These are phyloP conservation scores for Heliconius congener DNA, from an alignment of 1,140 invertebrate genomes.

Conservation along the genomic window DNA sequence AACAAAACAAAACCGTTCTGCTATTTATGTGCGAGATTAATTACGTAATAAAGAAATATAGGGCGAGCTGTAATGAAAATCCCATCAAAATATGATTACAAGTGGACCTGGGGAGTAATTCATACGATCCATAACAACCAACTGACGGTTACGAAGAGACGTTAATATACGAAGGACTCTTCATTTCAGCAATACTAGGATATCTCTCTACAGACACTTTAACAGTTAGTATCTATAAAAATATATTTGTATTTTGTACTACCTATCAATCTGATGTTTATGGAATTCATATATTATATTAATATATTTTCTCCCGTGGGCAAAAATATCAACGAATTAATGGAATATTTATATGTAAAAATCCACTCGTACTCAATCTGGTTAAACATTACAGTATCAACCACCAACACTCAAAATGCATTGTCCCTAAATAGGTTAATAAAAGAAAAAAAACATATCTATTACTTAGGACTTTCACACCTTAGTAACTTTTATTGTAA, in stretches of 20 bases:
- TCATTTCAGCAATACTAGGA: not conserved
- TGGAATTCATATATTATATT: too few species aligned
- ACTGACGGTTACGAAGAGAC: slow-evolving; percentile 18
- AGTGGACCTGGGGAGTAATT: slow-evolving; percentile 20
- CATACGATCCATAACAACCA: slow-evolving; percentile 21
- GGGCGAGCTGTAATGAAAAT: slow-evolving; percentile 29
- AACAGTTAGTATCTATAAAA: not conserved
- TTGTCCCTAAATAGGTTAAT: too few species aligned
- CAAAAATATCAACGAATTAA: too few species aligned
- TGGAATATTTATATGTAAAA: too few species aligned
- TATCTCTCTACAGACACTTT: not conserved
- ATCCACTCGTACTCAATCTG: too few species aligned
- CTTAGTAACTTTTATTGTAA: too few species aligned
- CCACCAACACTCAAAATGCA: too few species aligned
- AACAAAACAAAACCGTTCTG: slow-evolving; percentile 20
- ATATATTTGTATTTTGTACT: not conserved
- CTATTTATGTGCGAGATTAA: slow-evolving; percentile 43
- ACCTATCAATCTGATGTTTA: not conserved
- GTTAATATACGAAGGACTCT: slow-evolving; percentile 11
- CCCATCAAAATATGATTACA: slow-evolving; percentile 28
- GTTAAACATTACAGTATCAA: too few species aligned
- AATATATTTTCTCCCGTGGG: too few species aligned
- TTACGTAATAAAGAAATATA: slow-evolving; percentile 38
- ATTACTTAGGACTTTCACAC: too few species aligned
- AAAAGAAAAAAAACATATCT: too few species aligned